A percentile compares a stretch with the other conserved stretches of the same genome.
These are phyloP conservation scores for Nycticryphes semicollaris DNA, from an alignment of 2,113 vertebrate species.

Conservation along the genomic window DNA sequence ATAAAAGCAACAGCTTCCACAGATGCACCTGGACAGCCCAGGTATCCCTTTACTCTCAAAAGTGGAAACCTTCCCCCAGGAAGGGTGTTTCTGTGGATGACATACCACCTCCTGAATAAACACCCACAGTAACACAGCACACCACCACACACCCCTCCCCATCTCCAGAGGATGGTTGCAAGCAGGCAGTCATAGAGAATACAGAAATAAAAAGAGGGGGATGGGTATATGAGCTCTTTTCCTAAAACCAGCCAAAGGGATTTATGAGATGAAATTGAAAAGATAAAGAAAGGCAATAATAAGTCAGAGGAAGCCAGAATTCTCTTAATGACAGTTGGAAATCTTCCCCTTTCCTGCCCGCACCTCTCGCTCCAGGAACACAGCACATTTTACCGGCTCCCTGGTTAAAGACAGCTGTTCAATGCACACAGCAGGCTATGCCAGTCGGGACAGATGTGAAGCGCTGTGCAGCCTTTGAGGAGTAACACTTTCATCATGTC, in stretches of 20 bases:
- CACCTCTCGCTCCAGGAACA: neutral
- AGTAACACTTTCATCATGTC: neutral
- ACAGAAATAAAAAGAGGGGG: neutral
- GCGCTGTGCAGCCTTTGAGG: neutral
- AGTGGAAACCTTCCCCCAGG: neutral
- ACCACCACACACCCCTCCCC: neutral
- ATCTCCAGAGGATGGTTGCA: neutral
- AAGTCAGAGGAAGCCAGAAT: neutral
- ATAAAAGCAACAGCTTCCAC: neutral
- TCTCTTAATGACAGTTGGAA: neutral
- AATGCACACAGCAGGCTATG: neutral
- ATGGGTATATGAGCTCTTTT: neutral
- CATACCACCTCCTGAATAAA: neutral
- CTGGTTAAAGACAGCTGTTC: neutral
- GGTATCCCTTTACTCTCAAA: neutral
- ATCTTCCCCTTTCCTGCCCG: neutral
- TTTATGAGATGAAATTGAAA: neutral
- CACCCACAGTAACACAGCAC: neutral
- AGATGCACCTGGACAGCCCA: neutral
- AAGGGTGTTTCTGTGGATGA: neutral
- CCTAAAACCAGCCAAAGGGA: neutral
- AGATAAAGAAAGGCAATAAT: neutral
- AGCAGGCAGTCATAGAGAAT: neutral
- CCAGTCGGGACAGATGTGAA: constrained; percentile 43
- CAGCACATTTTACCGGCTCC: neutral